Conservation (phyloP, 2,888 invertebrate genomes). For the Oasisia sp. region DNA sequence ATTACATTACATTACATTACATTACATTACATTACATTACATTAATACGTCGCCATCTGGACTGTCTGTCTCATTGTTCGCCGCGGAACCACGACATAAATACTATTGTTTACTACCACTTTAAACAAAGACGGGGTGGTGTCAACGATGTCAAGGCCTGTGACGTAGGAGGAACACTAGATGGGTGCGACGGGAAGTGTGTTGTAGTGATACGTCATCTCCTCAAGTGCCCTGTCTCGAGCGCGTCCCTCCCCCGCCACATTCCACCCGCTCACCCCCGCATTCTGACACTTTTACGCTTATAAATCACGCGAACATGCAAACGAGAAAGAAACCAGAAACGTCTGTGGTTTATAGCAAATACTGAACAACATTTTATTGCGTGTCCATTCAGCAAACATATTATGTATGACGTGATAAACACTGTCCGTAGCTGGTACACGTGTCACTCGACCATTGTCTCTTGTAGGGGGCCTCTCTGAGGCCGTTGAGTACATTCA, state of each 20-base stretch:
- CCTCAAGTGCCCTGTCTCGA: background rate
- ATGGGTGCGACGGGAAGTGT: background rate
- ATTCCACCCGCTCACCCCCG: background rate
- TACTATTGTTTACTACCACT: too few relatives aligned
- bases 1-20: too few relatives aligned
- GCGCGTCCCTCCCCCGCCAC: background rate
- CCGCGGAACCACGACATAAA: too few relatives aligned
- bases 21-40: too few relatives aligned
- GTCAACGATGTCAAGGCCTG: background rate
- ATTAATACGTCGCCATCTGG: too few relatives aligned
- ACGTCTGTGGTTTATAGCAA: background rate
- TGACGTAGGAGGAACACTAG: background rate
- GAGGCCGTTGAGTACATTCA: background rate
- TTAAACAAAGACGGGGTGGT: too few relatives aligned
- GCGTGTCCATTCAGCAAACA: background rate
- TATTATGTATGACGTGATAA: background rate
- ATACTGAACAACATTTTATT: constrained; percentile 5
- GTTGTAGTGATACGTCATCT: background rate
- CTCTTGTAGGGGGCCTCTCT: background rate
- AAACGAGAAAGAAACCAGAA: constrained; percentile 5
- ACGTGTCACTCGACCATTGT: background rate
- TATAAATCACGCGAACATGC: background rate
- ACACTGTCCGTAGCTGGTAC: background rate
- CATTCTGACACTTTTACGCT: background rate
- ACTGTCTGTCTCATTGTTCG: too few relatives aligned